A percentile compares a stretch with the other conserved stretches of the same genome.
Conservation (phyloP, 2,888 invertebrate genomes). For the Acronicta psi region DNA sequence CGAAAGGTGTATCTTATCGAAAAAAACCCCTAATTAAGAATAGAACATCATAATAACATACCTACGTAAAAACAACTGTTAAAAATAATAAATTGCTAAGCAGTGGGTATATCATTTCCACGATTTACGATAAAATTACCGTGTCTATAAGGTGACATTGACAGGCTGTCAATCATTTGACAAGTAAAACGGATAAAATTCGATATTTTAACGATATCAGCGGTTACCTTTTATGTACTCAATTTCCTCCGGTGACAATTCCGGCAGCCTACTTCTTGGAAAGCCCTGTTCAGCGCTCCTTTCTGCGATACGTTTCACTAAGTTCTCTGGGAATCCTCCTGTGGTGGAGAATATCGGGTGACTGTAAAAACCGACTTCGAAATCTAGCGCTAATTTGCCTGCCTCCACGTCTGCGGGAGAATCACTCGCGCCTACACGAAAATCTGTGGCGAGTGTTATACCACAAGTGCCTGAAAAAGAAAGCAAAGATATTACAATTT, state of each 20-base stretch:
- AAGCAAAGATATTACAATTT: too few relatives aligned
- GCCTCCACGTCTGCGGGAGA: slow-evolving; percentile 70
- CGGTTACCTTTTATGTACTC: slow-evolving; percentile 70
- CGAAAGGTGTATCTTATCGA: too few relatives aligned
- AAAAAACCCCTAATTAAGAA: too few relatives aligned
- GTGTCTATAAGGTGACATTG: too few relatives aligned
- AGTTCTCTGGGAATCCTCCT: slow-evolving; percentile 85
- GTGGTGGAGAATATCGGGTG: slow-evolving; percentile 81
- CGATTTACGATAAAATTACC: too few relatives aligned
- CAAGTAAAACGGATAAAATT: too few relatives aligned
- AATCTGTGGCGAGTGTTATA: slow-evolving; percentile 77
- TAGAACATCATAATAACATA: too few relatives aligned
- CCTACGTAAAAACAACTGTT: too few relatives aligned
- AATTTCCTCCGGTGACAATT: slow-evolving; percentile 78
- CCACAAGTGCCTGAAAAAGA: slow-evolving; percentile 67
- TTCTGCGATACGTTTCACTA: slow-evolving; percentile 75
- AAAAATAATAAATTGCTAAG: too few relatives aligned
- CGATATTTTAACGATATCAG: too few relatives aligned
- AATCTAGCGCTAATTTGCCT: slow-evolving; percentile 69
- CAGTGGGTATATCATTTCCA: too few relatives aligned
- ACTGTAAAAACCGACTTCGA: slow-evolving; percentile 77
- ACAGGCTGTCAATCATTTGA: too few relatives aligned
- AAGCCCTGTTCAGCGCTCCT: slow-evolving; percentile 84
- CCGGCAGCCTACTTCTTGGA: slow-evolving; percentile 80
- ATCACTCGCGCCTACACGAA: slow-evolving; percentile 66